Percentiles rank a stretch among this genome's conserved stretches.
Evolutionary conservation across 2,113 vertebrate species (phyloP).

Genomic region (Corythornis madagascariensis): DNA sequence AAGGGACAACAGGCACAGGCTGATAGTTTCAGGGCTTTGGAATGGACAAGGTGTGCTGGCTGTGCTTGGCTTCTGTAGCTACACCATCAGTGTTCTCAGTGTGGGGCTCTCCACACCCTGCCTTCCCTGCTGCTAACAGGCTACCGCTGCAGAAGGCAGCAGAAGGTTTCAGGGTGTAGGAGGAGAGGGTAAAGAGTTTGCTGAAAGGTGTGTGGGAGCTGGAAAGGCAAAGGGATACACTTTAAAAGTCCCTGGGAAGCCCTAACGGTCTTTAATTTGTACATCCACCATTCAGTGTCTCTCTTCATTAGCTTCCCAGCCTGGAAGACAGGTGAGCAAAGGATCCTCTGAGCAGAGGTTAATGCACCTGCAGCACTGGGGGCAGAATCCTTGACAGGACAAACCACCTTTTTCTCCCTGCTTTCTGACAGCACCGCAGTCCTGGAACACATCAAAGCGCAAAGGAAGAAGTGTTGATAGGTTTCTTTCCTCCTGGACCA

Average conservation of each 20-base stretch:
- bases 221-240: not conserved
- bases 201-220: not conserved
- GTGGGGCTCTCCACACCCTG: not conserved
- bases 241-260: not conserved
- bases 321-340: not conserved
- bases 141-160: not conserved
- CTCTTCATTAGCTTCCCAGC: not conserved
- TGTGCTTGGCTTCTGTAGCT: not conserved
- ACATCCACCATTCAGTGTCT: not conserved
- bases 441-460: not conserved
- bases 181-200: not conserved
- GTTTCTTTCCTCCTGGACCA: constrained; percentile 3
- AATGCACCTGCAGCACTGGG: not conserved
- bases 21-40: not conserved
- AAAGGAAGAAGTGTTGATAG: not conserved
- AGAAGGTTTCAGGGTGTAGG: not conserved
- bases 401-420: not conserved
- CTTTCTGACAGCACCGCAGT: not conserved
- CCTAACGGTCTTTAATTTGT: not conserved
- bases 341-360: not conserved
- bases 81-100: rapidly evolving
- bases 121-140: not conserved
- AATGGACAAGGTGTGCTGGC: not conserved
- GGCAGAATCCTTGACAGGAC: not conserved
- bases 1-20: not conserved